A percentile compares a stretch with the other conserved stretches of the same genome.
Evolutionary conservation across 2,888 invertebrate genomes (phyloP).

Genomic region (Drosophila suboccidentalis): DNA sequence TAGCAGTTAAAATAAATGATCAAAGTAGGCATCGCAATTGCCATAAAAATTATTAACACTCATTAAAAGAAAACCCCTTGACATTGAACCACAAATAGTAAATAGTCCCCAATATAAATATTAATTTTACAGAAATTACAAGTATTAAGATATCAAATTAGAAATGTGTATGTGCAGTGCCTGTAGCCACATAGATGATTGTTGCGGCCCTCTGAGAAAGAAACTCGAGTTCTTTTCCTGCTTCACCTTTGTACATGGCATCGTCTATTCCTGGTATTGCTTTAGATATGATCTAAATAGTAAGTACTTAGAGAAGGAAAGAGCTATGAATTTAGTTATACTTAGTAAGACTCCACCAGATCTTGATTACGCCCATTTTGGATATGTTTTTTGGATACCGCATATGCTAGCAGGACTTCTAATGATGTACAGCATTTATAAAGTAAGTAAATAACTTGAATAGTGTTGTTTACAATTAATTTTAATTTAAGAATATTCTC

Average conservation of each 20-base stretch:
- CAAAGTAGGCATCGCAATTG: background rate
- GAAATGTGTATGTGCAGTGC: background rate
- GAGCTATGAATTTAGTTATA: background rate
- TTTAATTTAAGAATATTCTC: background rate
- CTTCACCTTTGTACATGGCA: slow-evolving; percentile 8
- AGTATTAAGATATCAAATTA: background rate
- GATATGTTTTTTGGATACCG: background rate
- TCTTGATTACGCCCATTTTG: background rate
- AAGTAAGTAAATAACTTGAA: background rate
- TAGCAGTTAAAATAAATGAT: background rate
- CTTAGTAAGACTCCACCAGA: background rate
- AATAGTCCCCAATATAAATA: background rate
- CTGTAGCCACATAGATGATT: background rate
- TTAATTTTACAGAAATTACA: background rate
- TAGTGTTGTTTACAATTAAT: background rate
- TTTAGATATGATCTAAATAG: background rate
- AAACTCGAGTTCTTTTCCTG: background rate
- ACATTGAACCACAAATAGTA: background rate
- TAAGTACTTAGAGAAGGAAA: background rate
- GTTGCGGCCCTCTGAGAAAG: background rate
- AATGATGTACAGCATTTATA: slow-evolving; percentile 1
- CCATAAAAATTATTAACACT: background rate
- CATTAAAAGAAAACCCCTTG: background rate
- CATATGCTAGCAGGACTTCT: slow-evolving; percentile 7
- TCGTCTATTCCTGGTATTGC: background rate